Conservation (phyloP, 2,797 vertebrate genomes). For the Sarcoramphus papa region DNA sequence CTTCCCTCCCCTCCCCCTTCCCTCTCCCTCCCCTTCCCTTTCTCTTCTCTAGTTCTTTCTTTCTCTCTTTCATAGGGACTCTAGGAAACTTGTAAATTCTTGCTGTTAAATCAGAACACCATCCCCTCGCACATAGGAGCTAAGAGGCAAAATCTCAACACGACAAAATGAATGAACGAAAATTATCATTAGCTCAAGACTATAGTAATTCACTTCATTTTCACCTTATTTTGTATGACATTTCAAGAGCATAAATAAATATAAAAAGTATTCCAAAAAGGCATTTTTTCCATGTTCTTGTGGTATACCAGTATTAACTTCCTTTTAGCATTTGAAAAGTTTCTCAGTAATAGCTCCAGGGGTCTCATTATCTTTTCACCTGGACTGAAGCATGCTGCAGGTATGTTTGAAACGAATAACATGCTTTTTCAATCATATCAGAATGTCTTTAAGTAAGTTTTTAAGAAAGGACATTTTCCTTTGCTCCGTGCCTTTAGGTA, state of each 20-base stretch:
- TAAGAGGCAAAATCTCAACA: background rate
- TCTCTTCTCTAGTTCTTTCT: background rate
- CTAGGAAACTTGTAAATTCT: background rate
- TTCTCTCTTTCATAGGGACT: background rate
- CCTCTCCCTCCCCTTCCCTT: background rate
- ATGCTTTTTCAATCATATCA: background rate
- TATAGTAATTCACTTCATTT: background rate
- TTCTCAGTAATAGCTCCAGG: slow-evolving; percentile 3
- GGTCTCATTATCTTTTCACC: slow-evolving; percentile 17
- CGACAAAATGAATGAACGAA: background rate
- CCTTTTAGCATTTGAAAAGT: background rate
- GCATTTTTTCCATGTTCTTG: background rate
- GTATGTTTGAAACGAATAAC: background rate
- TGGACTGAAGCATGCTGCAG: background rate
- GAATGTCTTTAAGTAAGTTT: background rate
- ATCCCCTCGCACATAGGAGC: background rate
- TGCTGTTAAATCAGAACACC: background rate
- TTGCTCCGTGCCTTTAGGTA: background rate
- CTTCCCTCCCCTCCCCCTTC: background rate
- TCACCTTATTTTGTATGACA: background rate
- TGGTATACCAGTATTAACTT: background rate
- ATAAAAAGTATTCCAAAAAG: background rate
- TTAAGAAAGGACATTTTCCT: background rate
- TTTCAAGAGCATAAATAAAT: slow-evolving; percentile 4
- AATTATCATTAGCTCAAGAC: background rate